Conservation (phyloP, 2,888 invertebrate species). For the Opisthograptis luteolata region DNA sequence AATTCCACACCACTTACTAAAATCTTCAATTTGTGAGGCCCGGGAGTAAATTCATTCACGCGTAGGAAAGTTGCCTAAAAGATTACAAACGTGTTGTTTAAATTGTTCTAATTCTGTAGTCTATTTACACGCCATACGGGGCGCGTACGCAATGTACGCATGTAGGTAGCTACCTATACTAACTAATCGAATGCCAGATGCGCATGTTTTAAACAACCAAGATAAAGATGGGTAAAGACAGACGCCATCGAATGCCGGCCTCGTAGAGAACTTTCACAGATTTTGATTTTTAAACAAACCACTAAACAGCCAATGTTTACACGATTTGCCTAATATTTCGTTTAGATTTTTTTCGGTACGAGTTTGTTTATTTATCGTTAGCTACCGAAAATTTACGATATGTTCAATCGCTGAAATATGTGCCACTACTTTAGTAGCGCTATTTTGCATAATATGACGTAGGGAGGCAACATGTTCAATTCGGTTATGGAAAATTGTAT, state of each 20-base stretch:
- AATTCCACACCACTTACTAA: too few species aligned
- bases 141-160: constrained; percentile 38
- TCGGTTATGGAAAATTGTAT: not conserved
- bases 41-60: constrained; percentile 4
- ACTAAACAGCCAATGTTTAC: constrained; percentile 37
- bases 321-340: constrained; percentile 32
- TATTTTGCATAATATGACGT: not conserved
- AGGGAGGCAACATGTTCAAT: not conserved
- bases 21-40: too few species aligned
- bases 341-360: constrained; percentile 31
- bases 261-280: too few species aligned
- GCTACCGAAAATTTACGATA: constrained; percentile 17
- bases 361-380: constrained; percentile 17
- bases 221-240: constrained; percentile 38
- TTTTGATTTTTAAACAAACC: constrained; percentile 37
- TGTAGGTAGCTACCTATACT: too few species aligned
- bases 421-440: constrained; percentile 1
- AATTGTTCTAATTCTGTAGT: constrained; percentile 57
- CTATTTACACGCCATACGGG: constrained; percentile 48
- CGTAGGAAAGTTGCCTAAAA: too few species aligned
- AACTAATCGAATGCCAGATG: constrained; percentile 43
- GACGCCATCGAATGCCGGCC: constrained; percentile 41
- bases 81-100: constrained; percentile 20
- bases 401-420: constrained; percentile 19
- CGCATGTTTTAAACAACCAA: constrained; percentile 45